Base-by-base conservation (phyloP, 2,888 invertebrate genomes). In the Atrina japonica region DNA sequence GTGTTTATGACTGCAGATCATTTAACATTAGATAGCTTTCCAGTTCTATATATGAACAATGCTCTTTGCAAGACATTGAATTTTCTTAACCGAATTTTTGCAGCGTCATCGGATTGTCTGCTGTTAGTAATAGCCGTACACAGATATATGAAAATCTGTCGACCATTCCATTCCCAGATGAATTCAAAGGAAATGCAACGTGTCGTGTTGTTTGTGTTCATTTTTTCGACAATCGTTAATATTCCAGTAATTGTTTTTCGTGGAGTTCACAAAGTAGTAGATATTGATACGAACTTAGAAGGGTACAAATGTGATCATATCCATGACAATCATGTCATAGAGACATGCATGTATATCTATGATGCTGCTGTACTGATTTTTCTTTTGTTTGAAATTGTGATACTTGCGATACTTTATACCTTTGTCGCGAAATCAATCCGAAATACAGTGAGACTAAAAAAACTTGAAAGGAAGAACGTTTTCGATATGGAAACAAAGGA, bases 271-370 rank as follows among this genome's bases (percentile, higher is more conserved):
- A 21, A n/a, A n/a, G 43, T 59, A 14, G 11, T 16, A 7, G 23
- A 56, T 40, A 18, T 2, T 40, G 29, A 9, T 7, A 6, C 2
- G 11, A 21, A 21, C 25, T 9, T 59, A 23, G n/a, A n/a, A 1
- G 59, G 59, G 6, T 45, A 18, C 25, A 18, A 27, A 29, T 59
- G 59, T 29, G 59, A 59, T 5, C 59, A 59, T 43, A 29, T 59
- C 27, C 59, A 59, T 25, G 43, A 45, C n/a, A 16, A 45, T n/a
- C 6, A 1, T 11, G 25, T 18, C n/a, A 41, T 41, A 11, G 23
- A 40, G n/a, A n/a, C 2, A 7, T 27, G 14, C 6, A 59, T 59
- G 59, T 18, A 18, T 25, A 18, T 40, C 18, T 59, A 59, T 29
- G 59, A 59, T 18, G 18, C 43, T 43, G 21, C 16, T 2, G 45